Percentiles rank a stretch among this genome's conserved stretches.
These are phyloP conservation scores for Tipula vernalis DNA, from an alignment of 2,888 invertebrate species.

Conservation along the genomic window DNA sequence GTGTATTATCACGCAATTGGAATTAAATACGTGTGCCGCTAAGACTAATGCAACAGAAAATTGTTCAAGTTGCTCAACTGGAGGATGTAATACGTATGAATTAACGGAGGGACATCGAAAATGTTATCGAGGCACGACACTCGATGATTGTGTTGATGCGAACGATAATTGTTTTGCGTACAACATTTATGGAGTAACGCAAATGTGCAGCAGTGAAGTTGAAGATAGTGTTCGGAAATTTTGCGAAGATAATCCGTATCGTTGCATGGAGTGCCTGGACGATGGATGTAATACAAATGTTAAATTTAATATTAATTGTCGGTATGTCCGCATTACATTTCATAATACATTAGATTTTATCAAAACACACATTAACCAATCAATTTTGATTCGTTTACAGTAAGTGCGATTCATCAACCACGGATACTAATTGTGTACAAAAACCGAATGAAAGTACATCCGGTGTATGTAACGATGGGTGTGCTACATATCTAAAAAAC, in stretches of 20 bases:
- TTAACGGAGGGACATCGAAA: background rate
- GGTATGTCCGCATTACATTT: background rate
- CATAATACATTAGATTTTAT: background rate
- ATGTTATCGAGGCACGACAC: background rate
- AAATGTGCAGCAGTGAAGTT: background rate
- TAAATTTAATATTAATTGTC: background rate
- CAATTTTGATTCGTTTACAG: background rate
- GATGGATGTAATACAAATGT: background rate
- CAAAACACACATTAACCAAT: background rate
- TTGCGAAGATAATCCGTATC: background rate
- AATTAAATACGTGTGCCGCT: background rate
- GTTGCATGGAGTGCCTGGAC: background rate
- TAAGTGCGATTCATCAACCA: background rate
- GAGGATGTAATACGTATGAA: background rate
- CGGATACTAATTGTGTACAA: background rate
- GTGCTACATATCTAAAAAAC: background rate
- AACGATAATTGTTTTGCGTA: background rate
- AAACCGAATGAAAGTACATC: background rate
- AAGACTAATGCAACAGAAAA: background rate
- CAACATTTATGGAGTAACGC: background rate
- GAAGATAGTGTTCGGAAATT: background rate
- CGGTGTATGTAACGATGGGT: background rate
- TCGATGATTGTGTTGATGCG: background rate
- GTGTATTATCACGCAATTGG: background rate
- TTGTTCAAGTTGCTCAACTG: background rate